Conservation (phyloP, 1,140 invertebrate genomes). For the Macrotrachela quadricornifera region DNA sequence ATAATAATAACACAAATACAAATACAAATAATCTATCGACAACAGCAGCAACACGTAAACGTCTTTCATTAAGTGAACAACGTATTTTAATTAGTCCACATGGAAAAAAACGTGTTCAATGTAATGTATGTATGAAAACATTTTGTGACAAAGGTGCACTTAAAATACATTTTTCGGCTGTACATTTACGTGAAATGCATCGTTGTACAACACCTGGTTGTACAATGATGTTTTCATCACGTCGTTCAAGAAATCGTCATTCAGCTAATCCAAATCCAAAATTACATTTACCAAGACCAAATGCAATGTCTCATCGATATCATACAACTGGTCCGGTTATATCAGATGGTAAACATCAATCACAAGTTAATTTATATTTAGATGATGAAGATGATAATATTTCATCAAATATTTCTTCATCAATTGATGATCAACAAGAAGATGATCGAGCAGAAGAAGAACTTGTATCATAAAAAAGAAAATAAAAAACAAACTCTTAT, state of each 20-base stretch:
- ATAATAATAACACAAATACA: no score
- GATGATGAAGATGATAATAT: no score
- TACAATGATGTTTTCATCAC: slow-evolving; percentile 96
- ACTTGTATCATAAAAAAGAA: no score
- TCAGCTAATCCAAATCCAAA: slow-evolving; percentile 96
- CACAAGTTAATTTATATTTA: no score
- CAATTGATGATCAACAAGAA: no score
- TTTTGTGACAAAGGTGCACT: slow-evolving; percentile 98
- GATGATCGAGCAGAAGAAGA: no score
- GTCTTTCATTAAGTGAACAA: slow-evolving; percentile 5
- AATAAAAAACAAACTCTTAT: no score
- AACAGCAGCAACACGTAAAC: no score
- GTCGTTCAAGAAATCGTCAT: slow-evolving; percentile 78
- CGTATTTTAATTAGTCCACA: slow-evolving; percentile 3
- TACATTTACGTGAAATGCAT: slow-evolving; percentile 95
- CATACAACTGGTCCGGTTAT: slow-evolving; percentile 6
- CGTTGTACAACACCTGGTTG: slow-evolving; percentile 94
- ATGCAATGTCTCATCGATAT: slow-evolving; percentile 6
- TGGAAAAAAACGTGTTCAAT: slow-evolving; percentile 68
- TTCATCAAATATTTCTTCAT: no score
- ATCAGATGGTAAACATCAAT: neutral
- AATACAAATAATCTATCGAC: no score
- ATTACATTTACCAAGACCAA: slow-evolving; percentile 53
- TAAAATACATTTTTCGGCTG: slow-evolving; percentile 97
- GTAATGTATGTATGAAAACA: slow-evolving; percentile 89